These are phyloP conservation scores for Muscidifurax raptorellus DNA, from an alignment of 1,140 invertebrate genomes.

Conservation along the genomic window DNA sequence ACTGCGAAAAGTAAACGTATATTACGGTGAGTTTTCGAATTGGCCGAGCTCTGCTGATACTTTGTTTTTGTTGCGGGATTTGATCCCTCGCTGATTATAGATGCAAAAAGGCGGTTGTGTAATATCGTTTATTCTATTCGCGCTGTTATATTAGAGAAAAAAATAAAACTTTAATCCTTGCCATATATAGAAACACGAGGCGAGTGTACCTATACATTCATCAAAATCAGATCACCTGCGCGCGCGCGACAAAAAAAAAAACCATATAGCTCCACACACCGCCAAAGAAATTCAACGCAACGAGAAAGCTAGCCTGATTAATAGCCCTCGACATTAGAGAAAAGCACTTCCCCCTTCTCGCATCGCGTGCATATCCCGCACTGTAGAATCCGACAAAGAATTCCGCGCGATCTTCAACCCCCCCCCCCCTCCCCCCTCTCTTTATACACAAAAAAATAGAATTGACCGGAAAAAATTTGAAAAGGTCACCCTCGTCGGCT, in stretches of 20 bases:
- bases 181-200: too few species aligned
- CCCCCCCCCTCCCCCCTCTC: not conserved
- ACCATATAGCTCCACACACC: too few species aligned
- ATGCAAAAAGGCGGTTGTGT: too few species aligned
- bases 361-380: not conserved
- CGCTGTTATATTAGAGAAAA: too few species aligned
- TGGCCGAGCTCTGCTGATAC: too few species aligned
- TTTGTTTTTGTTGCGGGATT: not conserved
- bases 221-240: not conserved
- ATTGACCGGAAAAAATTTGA: conserved; percentile 2
- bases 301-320: conserved; percentile 37
- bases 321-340: conserved; percentile 21
- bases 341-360: not conserved
- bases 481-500: conserved; percentile 12
- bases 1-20: not conserved
- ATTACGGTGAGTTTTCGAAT: not conserved
- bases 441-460: not conserved
- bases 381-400: not conserved
- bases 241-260: not conserved
- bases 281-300: not conserved
- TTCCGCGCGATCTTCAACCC: not conserved
- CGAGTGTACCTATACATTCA: too few species aligned
- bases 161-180: too few species aligned
- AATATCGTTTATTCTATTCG: too few species aligned
- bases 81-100: too few species aligned